Evolutionary conservation across 37 sponge, comb jelly and placozoan genomes (phyloP).

Genomic region (Corticium candelabrum): DNA sequence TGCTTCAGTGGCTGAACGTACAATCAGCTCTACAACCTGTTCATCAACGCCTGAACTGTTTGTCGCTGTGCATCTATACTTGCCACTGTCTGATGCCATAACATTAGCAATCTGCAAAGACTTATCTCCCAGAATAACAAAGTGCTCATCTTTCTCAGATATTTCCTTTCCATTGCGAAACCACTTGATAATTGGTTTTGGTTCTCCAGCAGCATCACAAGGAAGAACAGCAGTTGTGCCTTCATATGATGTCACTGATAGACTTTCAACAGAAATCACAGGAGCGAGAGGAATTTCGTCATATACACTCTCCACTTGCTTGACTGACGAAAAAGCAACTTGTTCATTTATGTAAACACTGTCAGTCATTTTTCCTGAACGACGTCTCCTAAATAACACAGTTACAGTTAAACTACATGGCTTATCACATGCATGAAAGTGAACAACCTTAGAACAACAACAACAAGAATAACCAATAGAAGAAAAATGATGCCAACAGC

Average conservation of each 20-base stretch:
- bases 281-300: too few relatives aligned
- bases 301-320: too few relatives aligned
- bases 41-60: neutral
- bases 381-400: too few relatives aligned
- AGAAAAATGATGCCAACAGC: too few relatives aligned
- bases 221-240: neutral
- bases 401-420: too few relatives aligned
- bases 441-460: too few relatives aligned
- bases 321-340: too few relatives aligned
- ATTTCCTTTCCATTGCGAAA: neutral
- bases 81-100: neutral
- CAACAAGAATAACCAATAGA: too few relatives aligned
- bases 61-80: constrained; percentile 2
- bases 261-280: neutral
- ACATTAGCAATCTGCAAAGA: neutral
- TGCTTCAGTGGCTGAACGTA: neutral
- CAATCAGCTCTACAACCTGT: neutral
- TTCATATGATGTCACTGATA: neutral
- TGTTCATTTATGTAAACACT: too few relatives aligned
- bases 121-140: neutral
- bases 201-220: neutral
- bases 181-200: neutral
- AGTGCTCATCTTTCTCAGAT: neutral
- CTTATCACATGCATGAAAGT: too few relatives aligned
- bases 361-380: too few relatives aligned